These are phyloP conservation scores for Natator depressus DNA, from an alignment of 2,113 vertebrate genomes.

Conservation along the genomic window DNA sequence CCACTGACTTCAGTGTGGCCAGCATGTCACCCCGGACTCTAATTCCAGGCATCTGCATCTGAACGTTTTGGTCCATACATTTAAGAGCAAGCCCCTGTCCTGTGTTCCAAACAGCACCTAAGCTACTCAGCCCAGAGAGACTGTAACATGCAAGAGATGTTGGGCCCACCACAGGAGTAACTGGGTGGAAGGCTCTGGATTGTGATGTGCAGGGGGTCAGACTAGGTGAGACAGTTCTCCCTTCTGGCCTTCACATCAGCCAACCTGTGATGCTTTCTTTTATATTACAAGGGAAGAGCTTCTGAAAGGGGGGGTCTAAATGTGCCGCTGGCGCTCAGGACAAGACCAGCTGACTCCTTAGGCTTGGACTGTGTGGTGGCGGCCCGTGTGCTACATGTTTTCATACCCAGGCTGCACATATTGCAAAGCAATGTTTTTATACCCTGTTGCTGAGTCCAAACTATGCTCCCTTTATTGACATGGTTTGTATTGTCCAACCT, in stretches of 20 bases:
- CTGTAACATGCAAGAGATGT: neutral
- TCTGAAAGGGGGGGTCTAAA: too few relatives aligned
- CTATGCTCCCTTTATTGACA: neutral
- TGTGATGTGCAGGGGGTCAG: neutral
- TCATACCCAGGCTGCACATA: neutral
- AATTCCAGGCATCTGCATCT: too few relatives aligned
- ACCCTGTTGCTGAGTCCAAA: neutral
- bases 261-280: neutral
- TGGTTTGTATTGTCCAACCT: neutral
- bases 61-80: neutral
- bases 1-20: too few relatives aligned
- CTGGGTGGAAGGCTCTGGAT: neutral
- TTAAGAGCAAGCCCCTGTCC: neutral
- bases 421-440: neutral
- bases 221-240: neutral
- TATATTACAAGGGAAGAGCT: neutral
- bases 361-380: accelerated
- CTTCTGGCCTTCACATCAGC: neutral
- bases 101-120: neutral
- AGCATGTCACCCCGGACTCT: neutral
- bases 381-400: accelerated
- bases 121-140: neutral
- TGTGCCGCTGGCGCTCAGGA: neutral
- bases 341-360: neutral
- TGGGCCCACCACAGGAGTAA: neutral